Evolutionary conservation across 1,140 invertebrate species (phyloP).

Genomic region (Drosophila kepulauana): DNA sequence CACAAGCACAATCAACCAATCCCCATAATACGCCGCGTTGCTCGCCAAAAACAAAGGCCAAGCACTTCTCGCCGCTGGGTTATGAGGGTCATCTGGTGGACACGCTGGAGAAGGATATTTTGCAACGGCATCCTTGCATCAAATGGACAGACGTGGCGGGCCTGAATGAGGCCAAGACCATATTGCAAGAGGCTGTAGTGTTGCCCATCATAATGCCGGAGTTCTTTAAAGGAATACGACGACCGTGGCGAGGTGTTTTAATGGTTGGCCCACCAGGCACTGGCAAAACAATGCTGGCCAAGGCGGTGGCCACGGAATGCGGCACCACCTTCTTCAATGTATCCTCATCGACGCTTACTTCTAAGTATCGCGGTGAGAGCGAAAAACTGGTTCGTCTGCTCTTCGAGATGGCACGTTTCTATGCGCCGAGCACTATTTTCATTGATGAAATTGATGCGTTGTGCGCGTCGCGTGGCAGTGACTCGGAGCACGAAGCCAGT

Average conservation of each 20-base stretch:
- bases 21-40: constrained; percentile 70
- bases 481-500: constrained; percentile 99
- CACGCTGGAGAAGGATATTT: constrained; percentile 95
- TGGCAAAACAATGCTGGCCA: constrained; percentile 99
- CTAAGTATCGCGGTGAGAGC: constrained; percentile 99
- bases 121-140: constrained; percentile 98
- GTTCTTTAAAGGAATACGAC: constrained; percentile 97
- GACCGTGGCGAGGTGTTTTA: constrained; percentile 95
- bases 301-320: constrained; percentile 99
- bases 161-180: constrained; percentile 96
- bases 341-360: constrained; percentile 98
- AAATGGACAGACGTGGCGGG: constrained; percentile 99
- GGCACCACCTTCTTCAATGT: constrained; percentile 99
- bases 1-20: constrained; percentile 66
- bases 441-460: constrained; percentile 99
- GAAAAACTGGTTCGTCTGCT: constrained; percentile 98
- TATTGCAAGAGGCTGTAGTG: constrained; percentile 98
- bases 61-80: constrained; percentile 90
- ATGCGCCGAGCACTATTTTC: constrained; percentile 99
- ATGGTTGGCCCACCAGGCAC: constrained; percentile 90
- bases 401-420: constrained; percentile 99
- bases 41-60: constrained; percentile 86
- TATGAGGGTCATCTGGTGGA: constrained; percentile 93
- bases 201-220: constrained; percentile 99
- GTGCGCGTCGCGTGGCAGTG: constrained; percentile 96